Evolutionary conservation across 2,113 vertebrate genomes (phyloP).

Genomic region (Poeciliopsis occidentalis): DNA sequence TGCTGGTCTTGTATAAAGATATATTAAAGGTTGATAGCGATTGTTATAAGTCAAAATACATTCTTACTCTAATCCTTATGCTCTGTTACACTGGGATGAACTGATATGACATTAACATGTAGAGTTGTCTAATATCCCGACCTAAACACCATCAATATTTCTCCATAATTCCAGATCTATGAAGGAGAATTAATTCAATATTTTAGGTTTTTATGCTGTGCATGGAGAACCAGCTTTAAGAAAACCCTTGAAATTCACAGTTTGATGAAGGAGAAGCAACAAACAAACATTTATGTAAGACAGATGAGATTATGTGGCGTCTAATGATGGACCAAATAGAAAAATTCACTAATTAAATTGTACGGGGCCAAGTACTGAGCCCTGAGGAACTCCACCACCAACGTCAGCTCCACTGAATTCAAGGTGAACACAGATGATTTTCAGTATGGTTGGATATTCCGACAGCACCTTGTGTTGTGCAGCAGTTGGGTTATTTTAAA

Average conservation of each 20-base stretch:
- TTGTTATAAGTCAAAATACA: background rate
- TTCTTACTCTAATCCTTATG: background rate
- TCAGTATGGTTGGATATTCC: too few relatives aligned
- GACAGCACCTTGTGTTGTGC: background rate
- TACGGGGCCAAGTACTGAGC: background rate
- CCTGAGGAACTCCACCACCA: background rate
- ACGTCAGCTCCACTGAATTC: background rate
- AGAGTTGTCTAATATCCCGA: background rate
- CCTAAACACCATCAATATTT: background rate
- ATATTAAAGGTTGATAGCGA: background rate
- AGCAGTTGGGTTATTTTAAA: background rate
- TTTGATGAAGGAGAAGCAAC: background rate
- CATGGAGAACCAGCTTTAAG: too few relatives aligned
- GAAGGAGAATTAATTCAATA: background rate
- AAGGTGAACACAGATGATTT: background rate
- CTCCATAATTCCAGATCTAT: background rate
- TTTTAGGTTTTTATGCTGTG: background rate
- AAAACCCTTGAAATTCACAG: too few relatives aligned
- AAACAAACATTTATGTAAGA: background rate
- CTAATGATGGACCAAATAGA: background rate
- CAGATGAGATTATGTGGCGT: background rate
- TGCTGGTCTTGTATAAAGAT: constrained; percentile 33
- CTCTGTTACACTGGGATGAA: background rate
- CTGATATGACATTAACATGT: background rate
- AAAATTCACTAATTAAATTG: background rate